Conservation (phyloP, 53 echinoderm and acorn worm genomes). For the Actinopyga echinites region DNA sequence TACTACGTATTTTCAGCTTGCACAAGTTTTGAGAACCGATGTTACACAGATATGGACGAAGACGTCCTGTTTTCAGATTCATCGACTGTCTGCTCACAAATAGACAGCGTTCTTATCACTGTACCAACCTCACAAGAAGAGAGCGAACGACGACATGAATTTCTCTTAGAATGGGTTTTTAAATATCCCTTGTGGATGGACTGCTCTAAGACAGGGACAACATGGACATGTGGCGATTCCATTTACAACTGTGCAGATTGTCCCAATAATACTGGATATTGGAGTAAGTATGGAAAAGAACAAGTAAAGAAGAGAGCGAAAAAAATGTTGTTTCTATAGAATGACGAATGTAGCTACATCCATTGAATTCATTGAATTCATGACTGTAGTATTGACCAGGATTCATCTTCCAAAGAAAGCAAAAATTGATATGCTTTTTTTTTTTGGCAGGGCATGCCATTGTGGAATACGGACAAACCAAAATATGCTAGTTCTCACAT, state of each 20-base stretch:
- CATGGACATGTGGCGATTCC: neutral
- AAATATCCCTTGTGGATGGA: neutral
- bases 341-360: no score
- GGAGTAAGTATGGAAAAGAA: constrained; percentile 3
- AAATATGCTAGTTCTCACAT: no score
- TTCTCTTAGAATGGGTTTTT: neutral
- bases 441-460: no score
- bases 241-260: neutral
- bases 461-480: no score
- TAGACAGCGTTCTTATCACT: neutral
- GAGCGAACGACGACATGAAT: neutral
- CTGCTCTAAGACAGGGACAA: neutral
- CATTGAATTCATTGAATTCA: no score
- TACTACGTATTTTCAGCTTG: neutral
- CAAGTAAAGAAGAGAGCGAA: no score
- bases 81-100: neutral
- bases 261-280: neutral
- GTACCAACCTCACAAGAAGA: neutral
- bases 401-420: no score
- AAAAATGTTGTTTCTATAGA: no score
- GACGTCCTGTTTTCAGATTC: neutral
- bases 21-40: neutral
- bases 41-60: neutral
- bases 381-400: no score
- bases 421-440: no score